Evolutionary conservation across 2,113 vertebrate species (phyloP).

Genomic region (Nyctereutes procyonoides): DNA sequence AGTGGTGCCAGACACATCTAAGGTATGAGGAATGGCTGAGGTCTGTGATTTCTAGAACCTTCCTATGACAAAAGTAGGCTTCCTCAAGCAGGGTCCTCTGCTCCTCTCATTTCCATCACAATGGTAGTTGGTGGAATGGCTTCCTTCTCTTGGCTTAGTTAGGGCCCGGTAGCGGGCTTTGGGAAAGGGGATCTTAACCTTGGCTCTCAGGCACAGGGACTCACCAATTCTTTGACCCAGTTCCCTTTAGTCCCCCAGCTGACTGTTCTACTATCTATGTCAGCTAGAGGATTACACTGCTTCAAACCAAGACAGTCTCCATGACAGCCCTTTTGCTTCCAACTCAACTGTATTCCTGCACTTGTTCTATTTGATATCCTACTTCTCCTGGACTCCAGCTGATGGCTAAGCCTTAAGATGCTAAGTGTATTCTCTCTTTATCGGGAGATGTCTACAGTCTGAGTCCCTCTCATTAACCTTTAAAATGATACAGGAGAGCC

Average conservation of each 20-base stretch:
- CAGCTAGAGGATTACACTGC: not conserved
- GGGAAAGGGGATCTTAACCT: not conserved
- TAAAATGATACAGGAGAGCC: not conserved
- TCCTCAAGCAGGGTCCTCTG: not conserved
- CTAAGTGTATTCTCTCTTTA: not conserved
- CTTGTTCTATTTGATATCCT: not conserved
- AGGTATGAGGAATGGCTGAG: not conserved
- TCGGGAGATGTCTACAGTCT: not conserved
- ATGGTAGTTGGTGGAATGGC: not conserved
- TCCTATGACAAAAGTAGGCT: not conserved
- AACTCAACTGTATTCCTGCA: not conserved
- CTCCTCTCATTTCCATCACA: not conserved
- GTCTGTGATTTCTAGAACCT: not conserved
- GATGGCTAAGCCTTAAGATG: not conserved
- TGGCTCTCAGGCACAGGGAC: not conserved
- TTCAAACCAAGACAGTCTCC: not conserved
- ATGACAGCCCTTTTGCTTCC: not conserved
- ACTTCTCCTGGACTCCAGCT: not conserved
- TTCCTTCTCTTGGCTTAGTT: not conserved
- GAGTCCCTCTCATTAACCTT: not conserved
- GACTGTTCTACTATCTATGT: not conserved
- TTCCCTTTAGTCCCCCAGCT: not conserved
- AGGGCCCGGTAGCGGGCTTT: not conserved
- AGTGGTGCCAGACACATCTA: not conserved
- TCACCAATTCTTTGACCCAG: not conserved